Evolutionary conservation across 2,113 vertebrate species (phyloP).

Genomic region (Pomatorhinus ruficollis): DNA sequence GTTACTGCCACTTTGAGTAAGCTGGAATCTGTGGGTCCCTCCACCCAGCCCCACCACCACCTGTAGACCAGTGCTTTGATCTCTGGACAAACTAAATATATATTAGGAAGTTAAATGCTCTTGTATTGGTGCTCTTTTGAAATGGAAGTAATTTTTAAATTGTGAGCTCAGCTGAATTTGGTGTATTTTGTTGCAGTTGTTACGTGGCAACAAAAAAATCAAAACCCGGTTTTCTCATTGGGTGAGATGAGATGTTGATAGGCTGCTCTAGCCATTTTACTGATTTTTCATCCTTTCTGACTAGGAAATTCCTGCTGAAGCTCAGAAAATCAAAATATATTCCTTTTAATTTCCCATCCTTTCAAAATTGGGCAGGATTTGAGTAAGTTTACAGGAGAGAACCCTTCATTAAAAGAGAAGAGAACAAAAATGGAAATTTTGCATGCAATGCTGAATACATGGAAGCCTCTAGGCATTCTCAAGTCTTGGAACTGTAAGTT

Average conservation of each 20-base stretch:
- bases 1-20: background rate
- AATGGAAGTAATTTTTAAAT: background rate
- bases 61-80: background rate
- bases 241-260: background rate
- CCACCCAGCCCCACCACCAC: accelerated
- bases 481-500: background rate
- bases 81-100: background rate
- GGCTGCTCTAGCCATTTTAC: background rate
- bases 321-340: background rate
- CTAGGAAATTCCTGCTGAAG: background rate
- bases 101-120: background rate
- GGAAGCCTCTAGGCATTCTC: background rate
- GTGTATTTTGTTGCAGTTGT: background rate
- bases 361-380: background rate
- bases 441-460: background rate
- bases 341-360: background rate
- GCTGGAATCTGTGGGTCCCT: background rate
- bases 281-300: background rate
- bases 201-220: background rate
- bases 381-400: background rate
- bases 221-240: background rate
- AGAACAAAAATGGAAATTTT: background rate
- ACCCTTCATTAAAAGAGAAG: background rate
- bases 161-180: background rate
- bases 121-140: background rate